Conservation (phyloP, 2,797 vertebrate species). For the Fringilla coelebs region DNA sequence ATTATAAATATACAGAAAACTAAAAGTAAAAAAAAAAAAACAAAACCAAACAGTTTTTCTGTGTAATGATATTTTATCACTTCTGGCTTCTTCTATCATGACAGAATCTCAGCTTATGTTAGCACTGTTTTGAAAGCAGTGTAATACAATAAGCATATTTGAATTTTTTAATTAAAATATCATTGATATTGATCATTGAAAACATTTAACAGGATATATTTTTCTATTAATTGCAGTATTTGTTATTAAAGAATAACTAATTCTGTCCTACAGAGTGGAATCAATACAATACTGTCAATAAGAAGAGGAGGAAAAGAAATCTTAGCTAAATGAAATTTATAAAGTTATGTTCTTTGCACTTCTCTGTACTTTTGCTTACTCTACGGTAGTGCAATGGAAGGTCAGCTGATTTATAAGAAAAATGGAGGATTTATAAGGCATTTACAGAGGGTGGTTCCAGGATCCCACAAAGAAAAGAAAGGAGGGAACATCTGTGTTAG, state of each 20-base stretch:
- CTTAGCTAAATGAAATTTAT: not conserved
- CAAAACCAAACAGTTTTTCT: fast-evolving
- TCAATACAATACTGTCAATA: not conserved
- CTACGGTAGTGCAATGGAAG: not conserved
- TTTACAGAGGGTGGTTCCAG: not conserved
- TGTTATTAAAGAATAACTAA: not conserved
- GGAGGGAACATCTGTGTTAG: not conserved
- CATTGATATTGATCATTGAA: not conserved
- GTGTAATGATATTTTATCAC: not conserved
- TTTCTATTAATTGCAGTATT: not conserved
- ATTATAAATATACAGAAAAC: not conserved
- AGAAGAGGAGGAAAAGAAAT: not conserved
- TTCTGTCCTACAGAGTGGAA: not conserved
- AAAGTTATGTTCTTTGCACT: not conserved
- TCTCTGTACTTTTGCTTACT: not conserved
- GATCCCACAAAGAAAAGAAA: not conserved
- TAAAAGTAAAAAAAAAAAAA: not conserved
- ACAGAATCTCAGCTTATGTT: not conserved
- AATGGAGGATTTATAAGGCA: not conserved
- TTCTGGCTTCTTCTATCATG: not conserved
- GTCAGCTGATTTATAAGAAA: not conserved
- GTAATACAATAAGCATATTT: not conserved
- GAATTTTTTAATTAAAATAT: not conserved
- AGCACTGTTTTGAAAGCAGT: not conserved
- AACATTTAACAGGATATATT: not conserved